These are phyloP conservation scores for Exephanes ischioxanthus DNA, from an alignment of 2,888 invertebrate genomes.

Conservation along the genomic window DNA sequence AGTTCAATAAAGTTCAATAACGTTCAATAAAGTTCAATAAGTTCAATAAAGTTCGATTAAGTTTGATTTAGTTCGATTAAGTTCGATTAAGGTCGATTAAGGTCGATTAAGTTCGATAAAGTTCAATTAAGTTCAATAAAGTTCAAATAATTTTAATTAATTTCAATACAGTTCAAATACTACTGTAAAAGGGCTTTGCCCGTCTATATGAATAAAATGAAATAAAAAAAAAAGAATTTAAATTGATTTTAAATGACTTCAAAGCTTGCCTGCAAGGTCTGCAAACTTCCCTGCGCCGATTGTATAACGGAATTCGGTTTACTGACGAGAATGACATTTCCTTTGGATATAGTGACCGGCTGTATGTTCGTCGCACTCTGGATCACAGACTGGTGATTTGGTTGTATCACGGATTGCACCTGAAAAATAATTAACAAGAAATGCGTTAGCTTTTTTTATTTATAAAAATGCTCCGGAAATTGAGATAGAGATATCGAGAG, in stretches of 20 bases:
- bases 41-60: too few relatives aligned
- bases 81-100: too few relatives aligned
- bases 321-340: constrained; percentile 95
- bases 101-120: too few relatives aligned
- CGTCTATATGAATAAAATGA: too few relatives aligned
- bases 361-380: constrained; percentile 95
- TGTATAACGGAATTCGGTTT: constrained; percentile 97
- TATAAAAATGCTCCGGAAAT: neutral
- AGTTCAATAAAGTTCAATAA: too few relatives aligned
- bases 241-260: neutral
- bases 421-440: constrained; percentile 79
- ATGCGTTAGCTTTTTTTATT: neutral
- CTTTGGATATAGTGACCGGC: constrained; percentile 93
- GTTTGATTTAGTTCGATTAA: too few relatives aligned
- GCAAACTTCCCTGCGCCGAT: constrained; percentile 94
- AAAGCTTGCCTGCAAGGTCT: constrained; percentile 91
- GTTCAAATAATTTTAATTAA: too few relatives aligned
- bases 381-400: constrained; percentile 97
- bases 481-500: neutral
- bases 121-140: too few relatives aligned
- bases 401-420: constrained; percentile 98
- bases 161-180: too few relatives aligned
- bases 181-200: too few relatives aligned
- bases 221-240: too few relatives aligned
- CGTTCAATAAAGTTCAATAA: too few relatives aligned